Evolutionary conservation across 2,888 invertebrate species (phyloP).

Genomic region (Brachypalpus laphriformis): DNA sequence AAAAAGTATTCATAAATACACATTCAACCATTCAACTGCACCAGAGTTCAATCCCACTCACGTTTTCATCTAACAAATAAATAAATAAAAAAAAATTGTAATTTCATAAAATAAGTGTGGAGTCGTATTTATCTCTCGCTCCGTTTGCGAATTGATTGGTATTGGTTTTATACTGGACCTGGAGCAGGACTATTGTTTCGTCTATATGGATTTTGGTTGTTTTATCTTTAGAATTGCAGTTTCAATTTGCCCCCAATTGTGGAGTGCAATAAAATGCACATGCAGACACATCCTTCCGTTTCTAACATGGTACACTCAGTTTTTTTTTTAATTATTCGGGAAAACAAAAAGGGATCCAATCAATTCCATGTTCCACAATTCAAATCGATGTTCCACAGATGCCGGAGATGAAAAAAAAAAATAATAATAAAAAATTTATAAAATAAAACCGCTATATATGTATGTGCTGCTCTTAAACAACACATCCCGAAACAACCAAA

Average conservation of each 20-base stretch:
- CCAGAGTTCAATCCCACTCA: not conserved
- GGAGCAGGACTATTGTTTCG: not conserved
- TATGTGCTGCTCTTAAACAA: conserved; percentile 14
- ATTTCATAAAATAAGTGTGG: conserved; percentile 46
- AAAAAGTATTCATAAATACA: not conserved
- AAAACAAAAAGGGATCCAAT: conserved; percentile 1
- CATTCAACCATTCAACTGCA: not conserved
- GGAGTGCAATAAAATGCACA: conserved; percentile 31
- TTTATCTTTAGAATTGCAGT: not conserved
- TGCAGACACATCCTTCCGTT: conserved; percentile 34
- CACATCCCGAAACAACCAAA: conserved; percentile 43
- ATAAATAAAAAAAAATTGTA: conserved; percentile 15
- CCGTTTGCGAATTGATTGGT: not conserved
- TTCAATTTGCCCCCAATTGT: not conserved
- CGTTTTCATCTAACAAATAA: not conserved
- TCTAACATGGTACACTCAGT: not conserved
- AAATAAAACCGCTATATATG: not conserved
- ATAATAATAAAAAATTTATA: not conserved
- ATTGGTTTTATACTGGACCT: conserved; percentile 1
- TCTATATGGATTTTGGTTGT: not conserved
- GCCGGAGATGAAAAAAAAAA: not conserved
- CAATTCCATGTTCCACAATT: conserved; percentile 2
- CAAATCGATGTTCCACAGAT: conserved; percentile 10
- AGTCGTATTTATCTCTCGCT: conserved; percentile 29
- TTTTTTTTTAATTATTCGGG: not conserved